Conservation (phyloP, 2,113 vertebrate species). For the Scartelaos histophorus region DNA sequence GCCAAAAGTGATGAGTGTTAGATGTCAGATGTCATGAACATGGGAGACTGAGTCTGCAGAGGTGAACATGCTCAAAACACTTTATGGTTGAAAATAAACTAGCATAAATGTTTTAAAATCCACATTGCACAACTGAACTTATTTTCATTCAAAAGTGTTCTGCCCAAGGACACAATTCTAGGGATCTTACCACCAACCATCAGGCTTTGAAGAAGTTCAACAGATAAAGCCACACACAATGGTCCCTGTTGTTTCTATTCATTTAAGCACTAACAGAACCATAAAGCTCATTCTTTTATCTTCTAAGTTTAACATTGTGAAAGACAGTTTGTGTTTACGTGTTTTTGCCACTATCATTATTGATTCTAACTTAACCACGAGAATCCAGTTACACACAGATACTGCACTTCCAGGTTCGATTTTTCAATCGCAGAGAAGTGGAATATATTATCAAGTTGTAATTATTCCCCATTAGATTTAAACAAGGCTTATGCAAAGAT, state of each 20-base stretch:
- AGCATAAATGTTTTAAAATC: too few relatives aligned
- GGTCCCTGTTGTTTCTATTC: neutral
- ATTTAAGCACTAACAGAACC: neutral
- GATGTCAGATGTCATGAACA: too few relatives aligned
- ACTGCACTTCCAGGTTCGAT: neutral
- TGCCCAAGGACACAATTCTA: neutral
- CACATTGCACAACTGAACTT: too few relatives aligned
- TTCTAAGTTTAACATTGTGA: neutral
- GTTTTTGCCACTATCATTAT: neutral
- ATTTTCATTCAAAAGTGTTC: neutral
- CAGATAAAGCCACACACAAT: neutral
- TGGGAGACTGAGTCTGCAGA: too few relatives aligned
- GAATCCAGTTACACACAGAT: neutral
- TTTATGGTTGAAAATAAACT: too few relatives aligned
- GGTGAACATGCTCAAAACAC: too few relatives aligned
- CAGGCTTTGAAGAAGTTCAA: neutral
- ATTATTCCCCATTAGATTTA: conserved; percentile 50
- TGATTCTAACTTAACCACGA: neutral
- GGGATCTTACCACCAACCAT: neutral
- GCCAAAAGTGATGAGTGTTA: neutral
- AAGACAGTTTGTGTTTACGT: neutral
- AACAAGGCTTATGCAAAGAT: conserved; percentile 53
- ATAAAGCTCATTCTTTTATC: neutral
- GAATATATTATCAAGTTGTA: conserved; percentile 11
- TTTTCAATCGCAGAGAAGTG: neutral